A percentile compares a stretch with the other conserved stretches of the same genome.
These are phyloP conservation scores for Eclectus roratus DNA, from an alignment of 2,113 vertebrate species.

Conservation along the genomic window DNA sequence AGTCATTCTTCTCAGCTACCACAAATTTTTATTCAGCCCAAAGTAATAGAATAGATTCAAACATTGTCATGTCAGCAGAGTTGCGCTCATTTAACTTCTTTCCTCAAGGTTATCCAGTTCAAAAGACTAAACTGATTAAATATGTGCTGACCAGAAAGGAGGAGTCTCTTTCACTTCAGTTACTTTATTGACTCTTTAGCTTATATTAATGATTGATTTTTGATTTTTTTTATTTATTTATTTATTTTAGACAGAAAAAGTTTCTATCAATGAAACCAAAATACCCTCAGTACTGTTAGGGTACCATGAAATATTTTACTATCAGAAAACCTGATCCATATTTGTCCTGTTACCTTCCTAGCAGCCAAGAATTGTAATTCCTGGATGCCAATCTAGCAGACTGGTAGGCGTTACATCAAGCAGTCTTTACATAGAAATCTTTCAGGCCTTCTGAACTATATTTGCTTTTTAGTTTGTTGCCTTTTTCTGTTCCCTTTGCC, in stretches of 20 bases:
- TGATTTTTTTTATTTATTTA: background rate
- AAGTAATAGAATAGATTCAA: background rate
- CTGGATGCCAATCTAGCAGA: accelerated
- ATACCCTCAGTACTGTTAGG: background rate
- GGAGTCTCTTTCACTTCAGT: background rate
- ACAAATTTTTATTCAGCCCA: background rate
- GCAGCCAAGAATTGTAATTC: background rate
- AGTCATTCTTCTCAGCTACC: background rate
- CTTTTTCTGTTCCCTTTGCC: background rate
- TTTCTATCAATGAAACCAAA: background rate
- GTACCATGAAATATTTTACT: background rate
- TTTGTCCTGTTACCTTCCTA: background rate
- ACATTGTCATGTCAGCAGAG: background rate
- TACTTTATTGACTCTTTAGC: background rate
- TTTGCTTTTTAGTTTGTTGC: background rate
- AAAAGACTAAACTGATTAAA: background rate
- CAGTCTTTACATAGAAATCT: accelerated
- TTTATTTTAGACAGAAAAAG: background rate
- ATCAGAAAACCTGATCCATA: background rate
- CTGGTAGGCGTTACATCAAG: background rate
- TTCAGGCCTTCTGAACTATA: background rate
- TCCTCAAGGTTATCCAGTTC: background rate
- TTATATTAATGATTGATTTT: background rate
- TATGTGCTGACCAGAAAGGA: background rate
- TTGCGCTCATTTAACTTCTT: background rate